Conservation (phyloP, 2,113 vertebrate genomes). For the Scophthalmus maximus region DNA sequence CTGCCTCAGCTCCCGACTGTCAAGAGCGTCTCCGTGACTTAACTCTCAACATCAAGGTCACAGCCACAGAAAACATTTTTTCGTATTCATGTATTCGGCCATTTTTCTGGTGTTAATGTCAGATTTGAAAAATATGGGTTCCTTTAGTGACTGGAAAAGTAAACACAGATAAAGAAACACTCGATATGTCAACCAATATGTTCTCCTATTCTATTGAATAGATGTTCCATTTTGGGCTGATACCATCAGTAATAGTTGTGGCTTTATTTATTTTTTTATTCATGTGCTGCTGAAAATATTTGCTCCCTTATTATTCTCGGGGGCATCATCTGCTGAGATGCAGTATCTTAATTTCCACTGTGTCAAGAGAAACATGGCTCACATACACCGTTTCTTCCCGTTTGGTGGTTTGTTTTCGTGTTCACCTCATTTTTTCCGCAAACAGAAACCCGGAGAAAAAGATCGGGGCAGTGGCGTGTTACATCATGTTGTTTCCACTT, state of each 20-base stretch:
- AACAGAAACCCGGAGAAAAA: too few relatives aligned
- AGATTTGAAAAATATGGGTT: conserved; percentile 8
- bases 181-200: conserved; percentile 27
- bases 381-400: neutral
- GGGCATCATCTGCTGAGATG: too few relatives aligned
- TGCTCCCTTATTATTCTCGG: too few relatives aligned
- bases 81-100: conserved; percentile 25
- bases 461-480: neutral
- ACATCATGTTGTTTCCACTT: neutral
- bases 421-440: neutral
- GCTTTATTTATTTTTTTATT: too few relatives aligned
- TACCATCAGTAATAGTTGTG: too few relatives aligned
- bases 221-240: too few relatives aligned
- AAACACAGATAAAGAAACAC: neutral
- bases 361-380: too few relatives aligned
- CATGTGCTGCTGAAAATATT: neutral
- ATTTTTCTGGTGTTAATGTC: conserved; percentile 38
- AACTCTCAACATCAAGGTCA: conserved; percentile 62
- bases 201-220: too few relatives aligned
- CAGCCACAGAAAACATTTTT: conserved; percentile 33
- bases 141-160: conserved; percentile 2
- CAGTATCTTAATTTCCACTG: too few relatives aligned
- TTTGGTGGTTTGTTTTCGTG: neutral
- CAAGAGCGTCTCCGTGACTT: conserved; percentile 41
- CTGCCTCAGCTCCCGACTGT: conserved; percentile 61